Base-by-base conservation (phyloP, 2,797 vertebrate genomes). In the Morelia viridis region DNA sequence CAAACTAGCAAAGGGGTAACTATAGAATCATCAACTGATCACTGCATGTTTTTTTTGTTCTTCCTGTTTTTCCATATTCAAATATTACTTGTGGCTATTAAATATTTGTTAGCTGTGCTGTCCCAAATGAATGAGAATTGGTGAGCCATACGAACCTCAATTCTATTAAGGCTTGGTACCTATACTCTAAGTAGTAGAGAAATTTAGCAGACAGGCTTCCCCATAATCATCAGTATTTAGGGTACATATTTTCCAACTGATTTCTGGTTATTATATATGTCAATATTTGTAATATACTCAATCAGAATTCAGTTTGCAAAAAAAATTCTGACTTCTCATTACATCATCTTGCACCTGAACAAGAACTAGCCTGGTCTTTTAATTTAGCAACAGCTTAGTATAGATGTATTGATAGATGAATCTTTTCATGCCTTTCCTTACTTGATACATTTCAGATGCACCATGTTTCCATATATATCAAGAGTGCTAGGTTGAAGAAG, bases 71-170 rank as follows among this genome's bases (percentile, higher is more conserved):
- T 26, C 22, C 17, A 26, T 1, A 93, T 94, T 84, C 92, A 50
- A 94, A 94, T 91, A 53, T 60, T 68, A 87, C n/a, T 31, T 24
- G 17, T 62, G 19, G 5, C n/a, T n/a, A 22, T 60, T 60, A 22
- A 60, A 60, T 60, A 60, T 10, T 11, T 80, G 12, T 62, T 62
- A 62, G 50, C 76, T 58, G 22, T 84, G 35, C 57, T 62, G n/a
- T 68, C 28, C 12, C 28, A n/a, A 85, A 85, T 22, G 50, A 4
- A 56, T 68, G 50, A 22, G 46, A 90, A 83, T 46, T 26, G 31
- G 28, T 86, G 19, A 58, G n/a, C 24, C 22, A 56, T 31, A 24
- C n/a, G 0, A n/a, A 68, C n/a, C 24, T 87, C 53, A 87, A 68
- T 6, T 62, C 35, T 19, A 12, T 62, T 71, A 31, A 76, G 4